Evolutionary conservation across 2,888 invertebrate species (phyloP), one percentile per base, ranked within the genome.

Genomic region (Ichneumon xanthorius): DNA sequence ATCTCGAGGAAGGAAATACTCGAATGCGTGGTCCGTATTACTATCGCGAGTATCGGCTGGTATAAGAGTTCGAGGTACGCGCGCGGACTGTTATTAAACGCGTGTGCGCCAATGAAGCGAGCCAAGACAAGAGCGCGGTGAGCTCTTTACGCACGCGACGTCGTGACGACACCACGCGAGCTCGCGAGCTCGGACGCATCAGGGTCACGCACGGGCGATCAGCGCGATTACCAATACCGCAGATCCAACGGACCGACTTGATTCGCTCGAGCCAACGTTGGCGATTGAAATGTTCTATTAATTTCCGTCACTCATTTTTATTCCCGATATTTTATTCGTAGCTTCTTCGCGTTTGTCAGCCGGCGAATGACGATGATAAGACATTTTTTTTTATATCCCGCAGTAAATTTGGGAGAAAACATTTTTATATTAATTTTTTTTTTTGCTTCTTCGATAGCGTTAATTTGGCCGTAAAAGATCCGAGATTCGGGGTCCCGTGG

Each of bases 1-100:
- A 6, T 63, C 67, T 65, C 86, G 83, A 89, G 89, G 90, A 91
- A 90, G 90, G 89, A 90, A 91, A 89, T 82, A 81, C 88, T 70
- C 79, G 77, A 70, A 63, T 65, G 81, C 79, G 76, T 75, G 68
- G 30, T 58, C 58, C 58, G 58, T 58, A 58, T 58, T 26, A 26
- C 58, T 26, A 22, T 58, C 58, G 58, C 26, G 14, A 30, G 58
- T 67, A 78, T 79, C 68, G 68, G 40, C 45, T 50, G 65, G 63
- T 22, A 58, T 58, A 6, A 68, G 75, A 61, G 73, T 73, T 68
- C 71, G 77, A 37, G 71, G 76, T 80, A 67, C 77, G 78, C 67
- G 75, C 61, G 37, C n/a, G 70, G 58, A 75, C 82, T 68, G 82
- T 79, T 73, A 79, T 79, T 83, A 83, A 33, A 72, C 72, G 72